These are phyloP conservation scores for Pterois miles DNA, from an alignment of 2,797 vertebrate species.

Conservation along the genomic window DNA sequence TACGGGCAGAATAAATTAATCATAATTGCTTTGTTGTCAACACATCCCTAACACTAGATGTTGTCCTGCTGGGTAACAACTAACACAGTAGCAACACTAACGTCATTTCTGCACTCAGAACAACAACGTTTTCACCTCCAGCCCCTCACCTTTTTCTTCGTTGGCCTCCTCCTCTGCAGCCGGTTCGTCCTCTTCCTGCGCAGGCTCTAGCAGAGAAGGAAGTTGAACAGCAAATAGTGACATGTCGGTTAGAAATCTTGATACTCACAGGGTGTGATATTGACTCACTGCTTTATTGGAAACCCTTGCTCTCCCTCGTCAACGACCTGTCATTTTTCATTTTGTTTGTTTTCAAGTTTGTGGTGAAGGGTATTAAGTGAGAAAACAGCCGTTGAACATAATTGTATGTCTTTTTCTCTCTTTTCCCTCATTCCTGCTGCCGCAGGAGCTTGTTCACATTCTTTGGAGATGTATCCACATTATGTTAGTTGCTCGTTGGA, in stretches of 20 bases:
- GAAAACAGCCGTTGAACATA: neutral
- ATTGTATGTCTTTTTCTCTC: neutral
- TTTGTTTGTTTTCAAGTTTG: too few relatives aligned
- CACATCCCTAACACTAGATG: neutral
- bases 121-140: neutral
- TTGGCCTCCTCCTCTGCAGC: conserved; percentile 53
- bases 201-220: conserved; percentile 46
- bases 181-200: conserved; percentile 49
- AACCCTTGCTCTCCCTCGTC: neutral
- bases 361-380: neutral
- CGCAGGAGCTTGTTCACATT: neutral
- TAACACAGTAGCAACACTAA: neutral
- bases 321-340: neutral
- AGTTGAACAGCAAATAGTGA: neutral
- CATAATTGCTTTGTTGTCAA: conserved; percentile 4
- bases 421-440: neutral
- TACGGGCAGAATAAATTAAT: neutral
- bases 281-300: neutral
- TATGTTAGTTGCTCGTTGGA: neutral
- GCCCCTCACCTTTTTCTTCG: conserved; percentile 56
- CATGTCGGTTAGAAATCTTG: neutral
- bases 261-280: neutral
- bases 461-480: neutral
- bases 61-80: neutral
- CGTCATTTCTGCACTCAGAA: neutral